Percentiles rank a stretch among this genome's conserved stretches.
phyloP scores from a whole-genome alignment of 2,113 vertebrate species.

The Merops nubicus region DNA sequence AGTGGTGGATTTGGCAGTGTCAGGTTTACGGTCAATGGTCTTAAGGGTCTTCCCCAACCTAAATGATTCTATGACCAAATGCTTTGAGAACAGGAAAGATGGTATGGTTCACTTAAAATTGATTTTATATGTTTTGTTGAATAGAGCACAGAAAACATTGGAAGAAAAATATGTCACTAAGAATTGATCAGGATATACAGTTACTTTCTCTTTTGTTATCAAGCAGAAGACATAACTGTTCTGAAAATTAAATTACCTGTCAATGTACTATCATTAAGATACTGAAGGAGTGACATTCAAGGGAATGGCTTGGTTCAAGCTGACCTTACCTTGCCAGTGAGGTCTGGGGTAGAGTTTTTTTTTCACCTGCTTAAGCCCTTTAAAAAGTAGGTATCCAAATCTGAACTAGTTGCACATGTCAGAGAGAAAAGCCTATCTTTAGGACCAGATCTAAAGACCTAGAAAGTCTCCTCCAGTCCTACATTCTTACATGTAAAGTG shows the following conservation, averaged over 20 bases:
- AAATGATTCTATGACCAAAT: neutral
- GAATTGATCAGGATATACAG: neutral
- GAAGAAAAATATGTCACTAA: neutral
- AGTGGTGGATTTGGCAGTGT: neutral
- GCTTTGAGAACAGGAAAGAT: neutral
- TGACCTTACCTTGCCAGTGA: neutral
- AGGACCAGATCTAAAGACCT: neutral
- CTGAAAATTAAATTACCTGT: neutral
- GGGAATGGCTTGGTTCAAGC: neutral
- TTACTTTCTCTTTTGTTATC: neutral
- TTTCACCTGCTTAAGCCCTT: neutral
- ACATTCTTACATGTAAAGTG: neutral
- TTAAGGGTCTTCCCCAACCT: neutral
- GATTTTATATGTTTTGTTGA: neutral
- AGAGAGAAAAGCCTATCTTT: neutral
- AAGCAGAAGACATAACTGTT: neutral
- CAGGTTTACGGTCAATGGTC: neutral
- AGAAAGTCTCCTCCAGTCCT: neutral
- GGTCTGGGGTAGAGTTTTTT: neutral
- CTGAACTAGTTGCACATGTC: neutral
- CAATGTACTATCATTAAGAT: neutral
- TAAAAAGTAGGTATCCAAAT: neutral
- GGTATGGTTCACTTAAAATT: neutral
- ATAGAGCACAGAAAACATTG: neutral
- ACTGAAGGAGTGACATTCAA: neutral